Base-by-base conservation (phyloP, 2,888 invertebrate genomes). In the Acronicta aceris region DNA sequence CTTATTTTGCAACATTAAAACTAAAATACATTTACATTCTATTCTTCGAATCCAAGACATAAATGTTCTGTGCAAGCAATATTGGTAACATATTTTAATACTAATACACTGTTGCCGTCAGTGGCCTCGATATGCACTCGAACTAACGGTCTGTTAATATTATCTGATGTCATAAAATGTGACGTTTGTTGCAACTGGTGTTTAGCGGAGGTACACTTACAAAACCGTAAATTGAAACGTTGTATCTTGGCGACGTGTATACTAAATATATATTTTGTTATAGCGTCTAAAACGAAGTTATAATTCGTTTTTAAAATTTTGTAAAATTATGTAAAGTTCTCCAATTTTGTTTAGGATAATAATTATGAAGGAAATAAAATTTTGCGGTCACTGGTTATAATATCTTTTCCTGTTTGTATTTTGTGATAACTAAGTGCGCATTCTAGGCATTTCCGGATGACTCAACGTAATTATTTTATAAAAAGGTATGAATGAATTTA, bases 151-250 rank as follows among this genome's bases (percentile, higher is more conserved):
- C 40, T 36, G 53, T 46, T 59, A 71, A 60, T 46, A 59, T 58
- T 74, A 60, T 56, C 59, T 59, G 58, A 67, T 71, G 47, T 61
- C 71, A 63, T 75, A 63, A 71, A 71, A 63, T 57, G 48, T 71
- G 56, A 75, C 63, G 53, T 69, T 63, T 60, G 52, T 58, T 63
- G 72, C 61, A 59, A 71, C 50, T 67, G 41, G 53, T 52, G 38
- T 67, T 61, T 56, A 49, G 27, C 21, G 7, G n/a, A 52, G 10
- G 46, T 58, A 59, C 58, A 66, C 58, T 71, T 47, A 42, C 9
- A 50, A 36, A 66, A 49, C 40, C 47, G 45, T 74, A 74, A 56
- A 55, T 25, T 61, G 52, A 10, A 48, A 66, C 71, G 60, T 42
- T 66, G 71, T 74, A 45, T 21, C 33, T 5, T 55, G 48, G 33